A percentile compares a stretch with the other conserved stretches of the same genome.
These are phyloP conservation scores for Spilosoma lubricipeda DNA, from an alignment of 2,888 invertebrate genomes.

Conservation along the genomic window DNA sequence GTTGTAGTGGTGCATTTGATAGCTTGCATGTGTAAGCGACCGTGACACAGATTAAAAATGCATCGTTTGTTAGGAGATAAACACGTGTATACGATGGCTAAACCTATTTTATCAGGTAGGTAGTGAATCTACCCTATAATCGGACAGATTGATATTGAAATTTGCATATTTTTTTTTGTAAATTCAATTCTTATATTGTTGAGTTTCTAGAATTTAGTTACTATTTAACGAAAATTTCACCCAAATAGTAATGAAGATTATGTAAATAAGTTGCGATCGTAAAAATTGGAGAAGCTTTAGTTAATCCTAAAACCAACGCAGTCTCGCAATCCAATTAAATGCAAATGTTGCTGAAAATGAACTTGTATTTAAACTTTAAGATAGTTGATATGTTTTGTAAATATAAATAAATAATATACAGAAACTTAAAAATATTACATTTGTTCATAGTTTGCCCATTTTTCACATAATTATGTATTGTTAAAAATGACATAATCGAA, in stretches of 20 bases:
- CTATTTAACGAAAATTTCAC: background rate
- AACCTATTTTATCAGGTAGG: background rate
- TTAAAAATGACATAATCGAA: slow-evolving; percentile 12
- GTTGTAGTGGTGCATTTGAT: background rate
- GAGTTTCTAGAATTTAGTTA: background rate
- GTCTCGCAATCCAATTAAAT: background rate
- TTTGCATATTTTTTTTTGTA: background rate
- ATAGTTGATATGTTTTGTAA: background rate
- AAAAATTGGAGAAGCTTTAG: background rate
- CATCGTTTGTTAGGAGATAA: background rate
- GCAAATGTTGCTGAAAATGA: background rate
- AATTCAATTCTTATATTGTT: background rate
- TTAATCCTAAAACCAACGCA: background rate
- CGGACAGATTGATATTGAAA: background rate
- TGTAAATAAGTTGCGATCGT: background rate
- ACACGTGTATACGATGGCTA: background rate
- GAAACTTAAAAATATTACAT: background rate
- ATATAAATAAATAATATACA: too few relatives aligned
- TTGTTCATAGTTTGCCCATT: background rate
- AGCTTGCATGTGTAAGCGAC: background rate
- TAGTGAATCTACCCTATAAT: background rate
- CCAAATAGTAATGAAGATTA: background rate
- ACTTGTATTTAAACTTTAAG: background rate
- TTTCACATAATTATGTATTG: slow-evolving; percentile 1
- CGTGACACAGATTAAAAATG: background rate